Evolutionary conservation across 35 echinoderm and acorn worm species (phyloP).

Genomic region (Lytechinus variegatus): DNA sequence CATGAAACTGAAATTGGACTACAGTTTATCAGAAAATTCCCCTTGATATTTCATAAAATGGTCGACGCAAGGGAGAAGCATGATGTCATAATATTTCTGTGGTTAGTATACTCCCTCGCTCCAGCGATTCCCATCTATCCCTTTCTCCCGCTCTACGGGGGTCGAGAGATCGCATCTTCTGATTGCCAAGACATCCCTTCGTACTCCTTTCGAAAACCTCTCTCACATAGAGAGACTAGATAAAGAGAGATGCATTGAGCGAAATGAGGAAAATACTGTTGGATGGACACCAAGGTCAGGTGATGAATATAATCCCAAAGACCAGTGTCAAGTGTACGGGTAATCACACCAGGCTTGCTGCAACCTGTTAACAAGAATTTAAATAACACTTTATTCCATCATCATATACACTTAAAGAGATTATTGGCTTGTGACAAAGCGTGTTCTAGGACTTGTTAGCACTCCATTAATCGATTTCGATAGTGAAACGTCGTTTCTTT

Average conservation of each 20-base stretch:
- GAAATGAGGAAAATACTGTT: neutral
- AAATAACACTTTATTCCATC: neutral
- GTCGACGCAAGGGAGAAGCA: neutral
- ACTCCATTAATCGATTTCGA: too few species aligned
- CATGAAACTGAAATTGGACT: neutral
- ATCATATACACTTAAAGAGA: too few species aligned
- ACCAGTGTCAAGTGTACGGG: neutral
- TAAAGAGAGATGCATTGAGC: neutral
- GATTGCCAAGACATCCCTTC: neutral
- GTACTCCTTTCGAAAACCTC: neutral
- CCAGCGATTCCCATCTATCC: neutral
- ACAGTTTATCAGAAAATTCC: neutral
- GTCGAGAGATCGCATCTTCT: neutral
- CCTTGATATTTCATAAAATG: neutral
- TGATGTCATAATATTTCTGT: neutral
- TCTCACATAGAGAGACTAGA: neutral
- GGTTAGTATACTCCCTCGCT: neutral
- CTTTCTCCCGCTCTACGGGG: neutral
- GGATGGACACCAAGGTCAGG: neutral
- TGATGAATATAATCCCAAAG: neutral
- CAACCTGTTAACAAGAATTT: neutral
- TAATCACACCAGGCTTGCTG: neutral
- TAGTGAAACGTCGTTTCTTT: too few species aligned
- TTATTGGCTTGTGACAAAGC: too few species aligned
- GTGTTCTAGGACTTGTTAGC: too few species aligned